A percentile compares a stretch with the other conserved stretches of the same genome.
Evolutionary conservation across 92 coral and sea anemone species (phyloP).

Genomic region (Metridium senile): DNA sequence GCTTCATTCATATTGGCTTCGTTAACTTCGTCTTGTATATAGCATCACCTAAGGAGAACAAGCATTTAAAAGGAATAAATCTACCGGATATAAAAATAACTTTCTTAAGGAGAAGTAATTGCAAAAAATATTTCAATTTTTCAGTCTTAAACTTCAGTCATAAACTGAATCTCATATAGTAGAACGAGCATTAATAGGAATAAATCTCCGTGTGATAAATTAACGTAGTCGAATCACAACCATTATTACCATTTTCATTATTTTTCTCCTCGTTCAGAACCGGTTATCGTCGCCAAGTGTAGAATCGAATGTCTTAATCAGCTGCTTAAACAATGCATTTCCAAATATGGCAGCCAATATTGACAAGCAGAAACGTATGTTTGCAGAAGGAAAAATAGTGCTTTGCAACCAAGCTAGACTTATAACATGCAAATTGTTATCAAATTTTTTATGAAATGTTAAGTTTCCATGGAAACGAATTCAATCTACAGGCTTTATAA

Average conservation of each 20-base stretch:
- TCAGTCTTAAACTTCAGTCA: too few relatives aligned
- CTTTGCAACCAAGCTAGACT: slow-evolving; percentile 11
- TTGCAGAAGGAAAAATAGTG: slow-evolving; percentile 6
- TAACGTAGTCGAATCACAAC: slow-evolving; percentile 6
- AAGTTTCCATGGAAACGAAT: slow-evolving; percentile 20
- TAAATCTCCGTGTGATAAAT: background rate
- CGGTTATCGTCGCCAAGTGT: slow-evolving; percentile 14
- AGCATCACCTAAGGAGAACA: slow-evolving; percentile 1
- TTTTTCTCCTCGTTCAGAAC: background rate
- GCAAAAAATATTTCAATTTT: too few relatives aligned
- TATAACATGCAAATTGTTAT: background rate
- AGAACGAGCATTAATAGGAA: background rate
- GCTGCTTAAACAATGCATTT: slow-evolving; percentile 23
- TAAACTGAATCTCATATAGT: too few relatives aligned
- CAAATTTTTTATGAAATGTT: slow-evolving; percentile 8
- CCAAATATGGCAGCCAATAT: slow-evolving; percentile 33
- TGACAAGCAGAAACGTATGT: slow-evolving; percentile 7
- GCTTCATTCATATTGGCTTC: slow-evolving; percentile 21
- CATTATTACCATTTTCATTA: slow-evolving; percentile 22
- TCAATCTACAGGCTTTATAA: background rate
- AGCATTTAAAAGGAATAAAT: background rate
- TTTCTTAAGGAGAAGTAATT: too few relatives aligned
- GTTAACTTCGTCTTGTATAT: background rate
- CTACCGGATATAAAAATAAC: too few relatives aligned
- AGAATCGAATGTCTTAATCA: slow-evolving; percentile 3